These are phyloP conservation scores for Sander vitreus DNA, from an alignment of 2,113 vertebrate genomes.

Conservation along the genomic window DNA sequence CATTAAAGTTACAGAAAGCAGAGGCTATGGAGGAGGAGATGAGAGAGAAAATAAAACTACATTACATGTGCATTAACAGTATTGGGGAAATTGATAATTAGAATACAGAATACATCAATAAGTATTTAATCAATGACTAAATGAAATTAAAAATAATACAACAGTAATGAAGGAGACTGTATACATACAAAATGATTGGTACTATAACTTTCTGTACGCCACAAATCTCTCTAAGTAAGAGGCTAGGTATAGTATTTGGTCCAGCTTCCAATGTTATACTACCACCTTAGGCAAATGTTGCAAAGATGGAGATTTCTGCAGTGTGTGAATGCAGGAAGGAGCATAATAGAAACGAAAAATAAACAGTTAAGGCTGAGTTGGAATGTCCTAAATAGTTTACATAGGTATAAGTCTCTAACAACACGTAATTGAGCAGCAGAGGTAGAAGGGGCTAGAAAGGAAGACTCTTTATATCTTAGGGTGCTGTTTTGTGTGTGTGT, in stretches of 20 bases:
- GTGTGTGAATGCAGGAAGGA: not conserved
- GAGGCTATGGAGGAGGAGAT: not conserved
- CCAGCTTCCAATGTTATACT: not conserved
- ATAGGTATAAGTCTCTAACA: not conserved
- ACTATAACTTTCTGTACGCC: not conserved
- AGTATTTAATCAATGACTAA: not conserved
- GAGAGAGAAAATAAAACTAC: not conserved
- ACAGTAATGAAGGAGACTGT: too few species aligned
- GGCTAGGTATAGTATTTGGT: too few species aligned
- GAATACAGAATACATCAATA: not conserved
- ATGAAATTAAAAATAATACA: not conserved
- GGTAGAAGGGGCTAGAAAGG: slow-evolving; percentile 1
- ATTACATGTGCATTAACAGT: not conserved
- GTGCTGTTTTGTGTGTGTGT: slow-evolving; percentile 86
- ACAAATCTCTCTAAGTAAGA: not conserved
- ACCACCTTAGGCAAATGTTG: not conserved
- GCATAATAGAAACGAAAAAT: not conserved
- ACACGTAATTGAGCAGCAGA: not conserved
- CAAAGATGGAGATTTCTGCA: not conserved
- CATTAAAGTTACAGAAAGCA: not conserved
- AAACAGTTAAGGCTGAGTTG: not conserved
- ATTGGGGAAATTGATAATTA: not conserved
- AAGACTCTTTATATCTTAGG: slow-evolving; percentile 82
- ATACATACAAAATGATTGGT: not conserved
- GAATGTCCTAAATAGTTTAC: not conserved